Conservation (phyloP, 2,888 invertebrate species). For the Agrotis puta region DNA sequence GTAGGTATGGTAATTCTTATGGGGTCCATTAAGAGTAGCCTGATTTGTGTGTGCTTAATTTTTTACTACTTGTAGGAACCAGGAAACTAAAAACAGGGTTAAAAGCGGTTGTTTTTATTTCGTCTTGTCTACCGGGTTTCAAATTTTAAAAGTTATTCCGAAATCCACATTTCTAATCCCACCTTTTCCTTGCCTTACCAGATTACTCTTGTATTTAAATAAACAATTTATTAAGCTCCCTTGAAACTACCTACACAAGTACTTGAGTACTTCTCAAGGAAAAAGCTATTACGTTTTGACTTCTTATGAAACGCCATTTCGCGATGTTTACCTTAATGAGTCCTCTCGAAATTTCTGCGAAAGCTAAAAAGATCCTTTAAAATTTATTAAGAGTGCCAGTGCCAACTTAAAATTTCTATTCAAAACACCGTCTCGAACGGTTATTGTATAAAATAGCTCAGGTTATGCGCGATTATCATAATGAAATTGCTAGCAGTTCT, state of each 20-base stretch:
- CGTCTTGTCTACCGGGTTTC: conserved; percentile 52
- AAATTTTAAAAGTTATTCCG: conserved; percentile 56
- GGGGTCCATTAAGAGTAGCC: no score
- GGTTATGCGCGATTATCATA: conserved; percentile 88
- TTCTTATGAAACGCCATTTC: conserved; percentile 59
- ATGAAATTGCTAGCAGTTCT: conserved; percentile 87
- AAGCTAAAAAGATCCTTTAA: conserved; percentile 60
- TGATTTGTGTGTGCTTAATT: conserved; percentile 30
- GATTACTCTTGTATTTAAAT: conserved; percentile 54
- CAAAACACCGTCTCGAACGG: conserved; percentile 69
- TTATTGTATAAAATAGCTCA: conserved; percentile 76
- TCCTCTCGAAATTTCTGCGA: conserved; percentile 48
- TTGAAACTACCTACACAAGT: conserved; percentile 1
- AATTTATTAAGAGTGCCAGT: conserved; percentile 66
- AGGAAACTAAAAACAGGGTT: conserved; percentile 61
- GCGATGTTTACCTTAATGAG: conserved; percentile 64
- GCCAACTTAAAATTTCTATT: conserved; percentile 72
- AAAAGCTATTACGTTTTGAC: conserved; percentile 61
- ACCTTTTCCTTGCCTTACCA: conserved; percentile 63
- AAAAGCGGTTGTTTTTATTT: conserved; percentile 67
- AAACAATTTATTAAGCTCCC: conserved; percentile 36
- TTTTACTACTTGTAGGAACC: conserved; percentile 23
- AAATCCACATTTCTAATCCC: conserved; percentile 58
- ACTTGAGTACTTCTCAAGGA: conserved; percentile 24
- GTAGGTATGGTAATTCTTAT: no score